Evolutionary conservation across 2,113 vertebrate genomes (phyloP).

Genomic region (Brachyhypopomus gauderio): DNA sequence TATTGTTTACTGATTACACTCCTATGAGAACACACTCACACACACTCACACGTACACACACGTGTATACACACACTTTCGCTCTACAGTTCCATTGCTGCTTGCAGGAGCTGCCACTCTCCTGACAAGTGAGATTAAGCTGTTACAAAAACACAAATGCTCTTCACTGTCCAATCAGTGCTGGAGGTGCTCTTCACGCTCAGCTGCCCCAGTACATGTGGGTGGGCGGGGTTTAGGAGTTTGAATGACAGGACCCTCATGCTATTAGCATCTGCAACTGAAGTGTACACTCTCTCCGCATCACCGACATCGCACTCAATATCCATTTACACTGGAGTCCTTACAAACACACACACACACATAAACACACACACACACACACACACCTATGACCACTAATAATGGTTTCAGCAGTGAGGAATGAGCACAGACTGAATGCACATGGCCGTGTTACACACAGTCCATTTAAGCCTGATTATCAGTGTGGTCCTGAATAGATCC

Average conservation of each 20-base stretch:
- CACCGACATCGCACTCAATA: slow-evolving; percentile 39
- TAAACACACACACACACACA: slow-evolving; percentile 5
- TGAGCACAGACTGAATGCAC: neutral
- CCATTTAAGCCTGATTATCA: neutral
- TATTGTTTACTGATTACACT: too few species aligned
- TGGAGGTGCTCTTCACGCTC: slow-evolving; percentile 83
- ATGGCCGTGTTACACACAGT: neutral
- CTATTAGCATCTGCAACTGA: slow-evolving; percentile 36
- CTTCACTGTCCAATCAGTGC: slow-evolving; percentile 70
- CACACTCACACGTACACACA: slow-evolving; percentile 24
- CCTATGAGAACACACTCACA: too few species aligned
- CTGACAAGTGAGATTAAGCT: slow-evolving; percentile 46
- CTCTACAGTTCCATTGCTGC: slow-evolving; percentile 25
- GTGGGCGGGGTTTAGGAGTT: slow-evolving; percentile 50
- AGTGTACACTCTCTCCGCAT: slow-evolving; percentile 37
- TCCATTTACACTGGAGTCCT: slow-evolving; percentile 13
- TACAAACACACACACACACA: neutral
- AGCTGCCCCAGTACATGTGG: slow-evolving; percentile 49
- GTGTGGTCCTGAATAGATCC: neutral
- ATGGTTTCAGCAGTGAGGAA: neutral
- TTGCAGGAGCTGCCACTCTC: neutral
- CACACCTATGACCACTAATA: neutral
- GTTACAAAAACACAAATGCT: slow-evolving; percentile 31
- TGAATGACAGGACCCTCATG: slow-evolving; percentile 32
- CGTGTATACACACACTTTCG: neutral